A percentile compares a stretch with the other conserved stretches of the same genome.
These are phyloP conservation scores for Acronicta alni DNA, from an alignment of 2,888 invertebrate genomes.

Conservation along the genomic window DNA sequence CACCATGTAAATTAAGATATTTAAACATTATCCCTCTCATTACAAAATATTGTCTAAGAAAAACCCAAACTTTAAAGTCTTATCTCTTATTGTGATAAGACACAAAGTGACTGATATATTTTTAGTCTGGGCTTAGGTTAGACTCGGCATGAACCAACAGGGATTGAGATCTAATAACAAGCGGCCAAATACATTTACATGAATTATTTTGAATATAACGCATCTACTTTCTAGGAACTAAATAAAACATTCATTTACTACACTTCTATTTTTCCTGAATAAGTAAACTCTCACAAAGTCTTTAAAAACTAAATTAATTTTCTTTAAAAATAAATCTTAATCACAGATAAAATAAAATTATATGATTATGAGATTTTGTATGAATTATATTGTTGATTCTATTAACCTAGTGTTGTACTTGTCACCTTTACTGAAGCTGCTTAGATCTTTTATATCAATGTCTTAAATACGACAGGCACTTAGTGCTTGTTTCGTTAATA, in stretches of 20 bases:
- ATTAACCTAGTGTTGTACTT: constrained; percentile 57
- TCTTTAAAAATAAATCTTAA: constrained; percentile 24
- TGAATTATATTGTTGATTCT: constrained; percentile 13
- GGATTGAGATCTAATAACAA: constrained; percentile 38
- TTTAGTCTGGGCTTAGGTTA: too few relatives aligned
- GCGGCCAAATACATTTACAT: constrained; percentile 17
- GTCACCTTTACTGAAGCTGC: constrained; percentile 43
- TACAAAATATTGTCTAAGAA: too few relatives aligned
- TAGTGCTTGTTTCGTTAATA: constrained; percentile 30
- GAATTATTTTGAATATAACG: constrained; percentile 7
- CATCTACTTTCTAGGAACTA: constrained; percentile 32
- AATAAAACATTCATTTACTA: constrained; percentile 23
- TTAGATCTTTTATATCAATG: constrained; percentile 42
- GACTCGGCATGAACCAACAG: too few relatives aligned
- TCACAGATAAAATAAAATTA: constrained; percentile 45
- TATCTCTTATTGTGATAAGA: too few relatives aligned
- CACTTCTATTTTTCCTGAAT: constrained; percentile 1
- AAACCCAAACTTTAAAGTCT: too few relatives aligned
- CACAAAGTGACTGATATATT: too few relatives aligned
- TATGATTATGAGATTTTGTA: constrained; percentile 26
- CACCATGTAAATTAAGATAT: constrained; percentile 33
- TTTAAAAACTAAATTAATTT: neutral
- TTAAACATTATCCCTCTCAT: constrained; percentile 12
- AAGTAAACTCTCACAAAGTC: constrained; percentile 3
- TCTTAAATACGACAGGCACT: constrained; percentile 49